Percentiles rank a stretch among this genome's conserved stretches.
phyloP scores from a whole-genome alignment of 1,140 invertebrate species.

The Acyrthosiphon pisum region DNA sequence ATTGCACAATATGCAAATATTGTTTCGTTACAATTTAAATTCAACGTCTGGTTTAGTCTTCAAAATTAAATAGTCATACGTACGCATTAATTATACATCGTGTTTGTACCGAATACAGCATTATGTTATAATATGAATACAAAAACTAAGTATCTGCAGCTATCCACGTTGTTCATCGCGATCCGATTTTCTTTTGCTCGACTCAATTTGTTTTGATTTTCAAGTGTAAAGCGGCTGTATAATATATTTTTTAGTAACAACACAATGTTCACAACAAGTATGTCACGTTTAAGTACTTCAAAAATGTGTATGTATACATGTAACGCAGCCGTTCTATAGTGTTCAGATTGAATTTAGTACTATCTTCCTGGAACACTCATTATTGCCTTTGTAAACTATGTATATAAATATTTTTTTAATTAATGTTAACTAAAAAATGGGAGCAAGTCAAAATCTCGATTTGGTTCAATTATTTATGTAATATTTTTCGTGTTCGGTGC shows the following conservation, averaged over 20 bases:
- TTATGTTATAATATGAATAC: neutral
- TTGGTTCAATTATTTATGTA: neutral
- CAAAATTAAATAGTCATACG: neutral
- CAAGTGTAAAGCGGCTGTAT: neutral
- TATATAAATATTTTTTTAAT: neutral
- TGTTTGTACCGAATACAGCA: neutral
- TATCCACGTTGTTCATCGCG: neutral
- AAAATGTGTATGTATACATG: neutral
- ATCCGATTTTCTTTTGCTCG: neutral
- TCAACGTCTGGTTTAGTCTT: neutral
- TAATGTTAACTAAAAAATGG: neutral
- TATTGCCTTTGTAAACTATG: too few relatives aligned
- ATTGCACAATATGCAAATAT: neutral
- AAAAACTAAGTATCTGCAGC: neutral
- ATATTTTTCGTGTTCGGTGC: neutral
- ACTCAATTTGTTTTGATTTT: conserved; percentile 1
- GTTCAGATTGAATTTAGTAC: neutral
- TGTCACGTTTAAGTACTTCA: neutral
- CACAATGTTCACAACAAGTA: neutral
- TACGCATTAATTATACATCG: neutral
- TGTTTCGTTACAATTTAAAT: neutral
- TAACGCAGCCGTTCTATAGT: neutral
- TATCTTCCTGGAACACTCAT: neutral
- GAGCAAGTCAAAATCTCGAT: neutral
- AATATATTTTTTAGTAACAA: neutral